Conservation (phyloP, 2,113 vertebrate genomes). For the Sturnus vulgaris region DNA sequence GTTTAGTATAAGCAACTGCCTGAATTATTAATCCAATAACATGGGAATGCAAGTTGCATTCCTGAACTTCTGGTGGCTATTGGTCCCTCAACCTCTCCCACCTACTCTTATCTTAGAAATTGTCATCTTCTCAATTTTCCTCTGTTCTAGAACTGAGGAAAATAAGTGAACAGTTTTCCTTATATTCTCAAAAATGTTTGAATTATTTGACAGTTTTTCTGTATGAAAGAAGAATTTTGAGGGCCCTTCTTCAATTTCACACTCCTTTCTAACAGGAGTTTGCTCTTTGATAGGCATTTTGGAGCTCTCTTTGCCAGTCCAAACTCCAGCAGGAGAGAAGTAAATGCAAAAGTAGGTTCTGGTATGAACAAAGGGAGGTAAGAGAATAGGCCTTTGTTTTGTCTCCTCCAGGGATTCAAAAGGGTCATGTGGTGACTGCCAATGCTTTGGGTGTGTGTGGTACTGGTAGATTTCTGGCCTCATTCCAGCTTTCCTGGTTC, state of each 20-base stretch:
- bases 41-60: background rate
- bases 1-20: background rate
- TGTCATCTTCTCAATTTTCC: background rate
- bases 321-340: slow-evolving; percentile 74
- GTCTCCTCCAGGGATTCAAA: background rate
- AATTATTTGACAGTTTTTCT: background rate
- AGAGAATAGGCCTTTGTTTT: background rate
- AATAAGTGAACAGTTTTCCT: background rate
- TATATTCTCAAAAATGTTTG: background rate
- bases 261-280: background rate
- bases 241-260: background rate
- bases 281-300: slow-evolving; percentile 72
- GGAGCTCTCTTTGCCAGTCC: slow-evolving; percentile 72
- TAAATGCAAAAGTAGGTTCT: slow-evolving; percentile 78
- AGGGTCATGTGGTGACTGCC: background rate
- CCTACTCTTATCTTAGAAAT: background rate
- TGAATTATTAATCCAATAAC: background rate
- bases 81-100: background rate
- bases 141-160: background rate
- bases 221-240: background rate
- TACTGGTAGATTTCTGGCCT: background rate
- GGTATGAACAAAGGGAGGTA: background rate
- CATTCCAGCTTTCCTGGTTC: background rate
- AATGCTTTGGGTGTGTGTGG: background rate
- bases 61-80: background rate